Base-by-base conservation (phyloP, 2,888 invertebrate species). In the Drosophila nr. perissopoda region DNA sequence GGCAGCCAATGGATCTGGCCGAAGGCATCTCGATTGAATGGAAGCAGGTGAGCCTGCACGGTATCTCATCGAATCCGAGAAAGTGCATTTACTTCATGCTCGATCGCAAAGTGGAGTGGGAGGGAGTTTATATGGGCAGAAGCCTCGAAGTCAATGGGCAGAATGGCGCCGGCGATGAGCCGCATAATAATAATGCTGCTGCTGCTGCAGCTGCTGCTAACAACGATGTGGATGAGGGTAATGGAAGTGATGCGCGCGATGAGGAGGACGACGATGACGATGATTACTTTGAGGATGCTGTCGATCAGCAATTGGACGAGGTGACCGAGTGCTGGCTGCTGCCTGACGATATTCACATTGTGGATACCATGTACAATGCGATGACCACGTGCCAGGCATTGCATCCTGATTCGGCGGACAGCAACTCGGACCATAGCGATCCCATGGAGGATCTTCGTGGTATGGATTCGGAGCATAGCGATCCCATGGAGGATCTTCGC, bases 321-420 rank as follows among this genome's bases (percentile, higher is more conserved):
- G 94, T 95, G 66, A 96, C 96, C 18, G 96, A 97, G 92, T 94
- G 97, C 87, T 94, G 96, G 92, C 95, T 97, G 84, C 94, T 96
- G 27, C 97, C 97, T 1, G 94, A 94, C 59, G 95, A 96, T 91
- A 93, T 88, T 52, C 94, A 94, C 67, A 93, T 94, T 62, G 94
- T 97, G 78, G 95, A 95, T 71, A 93, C 94, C 16, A 95, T 97
- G 94, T 97, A 96, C 91, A 94, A 95, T 88, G 95, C 96, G 10
- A 95, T 97, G 94, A 95, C 94, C 75, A 94, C 95, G 51, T 97
- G 97, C 89, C 97, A 97, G 93, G 95, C 95, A 21, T 93, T 97
- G 70, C 96, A 97, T 94, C 97, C 97, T 4, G 97, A 97, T 92
- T 96, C 96, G 16, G 94, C 94, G 51, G 96, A 96, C 58, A 92